Percentiles rank a stretch among this genome's conserved stretches.
Conservation (phyloP, 2,113 vertebrate genomes). For the Sapajus apella region DNA sequence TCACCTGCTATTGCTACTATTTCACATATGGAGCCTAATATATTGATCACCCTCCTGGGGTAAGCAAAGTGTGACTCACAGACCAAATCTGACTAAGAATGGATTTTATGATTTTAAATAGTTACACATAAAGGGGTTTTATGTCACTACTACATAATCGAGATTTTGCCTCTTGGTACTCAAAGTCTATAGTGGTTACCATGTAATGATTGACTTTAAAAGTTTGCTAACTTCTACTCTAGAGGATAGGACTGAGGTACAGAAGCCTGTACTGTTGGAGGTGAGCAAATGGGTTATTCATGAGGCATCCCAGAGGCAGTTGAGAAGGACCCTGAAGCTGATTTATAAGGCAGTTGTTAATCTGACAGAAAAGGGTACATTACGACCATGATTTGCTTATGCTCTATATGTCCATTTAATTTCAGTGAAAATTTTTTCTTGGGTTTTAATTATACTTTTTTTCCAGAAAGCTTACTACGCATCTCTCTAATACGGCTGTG, state of each 20-base stretch:
- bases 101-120: conserved; percentile 1
- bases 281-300: not conserved
- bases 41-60: not conserved
- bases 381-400: not conserved
- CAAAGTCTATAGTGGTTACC: not conserved
- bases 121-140: not conserved
- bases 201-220: not conserved
- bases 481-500: not conserved
- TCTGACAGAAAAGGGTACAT: not conserved
- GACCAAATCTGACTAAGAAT: not conserved
- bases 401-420: not conserved
- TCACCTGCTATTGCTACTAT: not conserved
- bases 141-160: not conserved
- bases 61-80: not conserved
- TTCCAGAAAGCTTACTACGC: not conserved
- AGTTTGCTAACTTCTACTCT: not conserved
- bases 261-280: not conserved
- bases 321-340: not conserved
- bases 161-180: not conserved
- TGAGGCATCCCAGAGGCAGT: not conserved
- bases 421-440: not conserved
- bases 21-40: not conserved
- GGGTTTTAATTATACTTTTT: not conserved
- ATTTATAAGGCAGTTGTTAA: not conserved
- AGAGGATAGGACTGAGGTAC: not conserved